Conservation (phyloP, 2,797 vertebrate species). For the Liasis olivaceus region DNA sequence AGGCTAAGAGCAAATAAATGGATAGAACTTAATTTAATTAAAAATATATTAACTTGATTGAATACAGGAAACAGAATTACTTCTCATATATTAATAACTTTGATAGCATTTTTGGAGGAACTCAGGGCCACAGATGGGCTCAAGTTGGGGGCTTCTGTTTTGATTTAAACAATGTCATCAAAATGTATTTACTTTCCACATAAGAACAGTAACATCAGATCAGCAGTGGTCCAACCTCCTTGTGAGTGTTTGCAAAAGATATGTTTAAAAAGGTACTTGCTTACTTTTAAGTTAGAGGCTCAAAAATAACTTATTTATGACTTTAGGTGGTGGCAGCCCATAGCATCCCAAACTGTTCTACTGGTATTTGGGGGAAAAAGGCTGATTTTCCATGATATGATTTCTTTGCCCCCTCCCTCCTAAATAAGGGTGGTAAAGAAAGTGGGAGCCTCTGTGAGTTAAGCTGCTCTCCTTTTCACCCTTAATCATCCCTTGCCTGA, state of each 20-base stretch:
- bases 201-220: slow-evolving; percentile 20
- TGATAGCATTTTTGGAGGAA: neutral
- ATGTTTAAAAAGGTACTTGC: neutral
- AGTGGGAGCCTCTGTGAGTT: neutral
- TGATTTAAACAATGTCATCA: neutral
- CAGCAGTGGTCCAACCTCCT: neutral
- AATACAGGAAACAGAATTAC: neutral
- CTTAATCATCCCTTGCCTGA: neutral
- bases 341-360: neutral
- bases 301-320: neutral
- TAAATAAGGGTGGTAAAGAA: neutral
- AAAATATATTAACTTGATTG: neutral
- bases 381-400: neutral
- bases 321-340: neutral
- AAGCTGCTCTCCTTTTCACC: neutral
- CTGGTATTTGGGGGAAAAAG: neutral
- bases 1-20: neutral
- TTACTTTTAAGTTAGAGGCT: neutral
- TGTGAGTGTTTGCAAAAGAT: neutral
- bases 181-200: neutral
- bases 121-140: neutral
- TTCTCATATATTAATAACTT: neutral
- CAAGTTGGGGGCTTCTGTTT: too few species aligned
- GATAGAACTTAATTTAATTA: neutral
- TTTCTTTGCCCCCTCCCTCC: neutral